A percentile compares a stretch with the other conserved stretches of the same genome.
Evolutionary conservation across 2,888 invertebrate species (phyloP).

Genomic region (Pollenia griseotomentosa): DNA sequence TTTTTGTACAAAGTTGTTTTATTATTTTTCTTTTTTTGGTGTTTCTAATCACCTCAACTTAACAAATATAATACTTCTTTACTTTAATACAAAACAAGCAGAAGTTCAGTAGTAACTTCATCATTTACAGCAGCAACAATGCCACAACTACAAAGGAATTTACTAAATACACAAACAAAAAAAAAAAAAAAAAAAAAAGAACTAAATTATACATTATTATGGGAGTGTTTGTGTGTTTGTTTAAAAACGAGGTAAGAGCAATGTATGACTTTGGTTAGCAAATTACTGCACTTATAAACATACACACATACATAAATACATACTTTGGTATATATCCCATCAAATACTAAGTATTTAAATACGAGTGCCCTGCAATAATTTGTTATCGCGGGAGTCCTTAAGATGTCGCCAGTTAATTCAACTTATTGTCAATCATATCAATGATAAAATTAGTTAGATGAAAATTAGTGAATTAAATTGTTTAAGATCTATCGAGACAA

Average conservation of each 20-base stretch:
- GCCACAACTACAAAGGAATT: conserved; percentile 50
- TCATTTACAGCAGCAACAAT: conserved; percentile 49
- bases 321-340: not conserved
- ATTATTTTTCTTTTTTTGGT: not conserved
- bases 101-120: conserved; percentile 47
- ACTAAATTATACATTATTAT: not conserved
- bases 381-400: too few relatives aligned
- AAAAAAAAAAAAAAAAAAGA: conserved; percentile 1
- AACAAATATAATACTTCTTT: conserved; percentile 58
- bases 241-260: conserved; percentile 35
- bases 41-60: conserved; percentile 58
- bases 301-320: conserved; percentile 8
- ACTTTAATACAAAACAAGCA: conserved; percentile 28
- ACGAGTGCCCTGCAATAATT: too few relatives aligned
- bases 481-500: too few relatives aligned
- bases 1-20: not conserved
- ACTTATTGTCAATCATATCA: too few relatives aligned
- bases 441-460: too few relatives aligned
- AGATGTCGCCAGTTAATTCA: too few relatives aligned
- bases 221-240: not conserved
- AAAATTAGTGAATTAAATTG: too few relatives aligned
- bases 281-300: conserved; percentile 55
- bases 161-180: conserved; percentile 31
- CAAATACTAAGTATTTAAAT: conserved; percentile 23
- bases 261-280: conserved; percentile 72